These are phyloP conservation scores for Arizona elegans DNA, from an alignment of 2,113 vertebrate species.

Conservation along the genomic window DNA sequence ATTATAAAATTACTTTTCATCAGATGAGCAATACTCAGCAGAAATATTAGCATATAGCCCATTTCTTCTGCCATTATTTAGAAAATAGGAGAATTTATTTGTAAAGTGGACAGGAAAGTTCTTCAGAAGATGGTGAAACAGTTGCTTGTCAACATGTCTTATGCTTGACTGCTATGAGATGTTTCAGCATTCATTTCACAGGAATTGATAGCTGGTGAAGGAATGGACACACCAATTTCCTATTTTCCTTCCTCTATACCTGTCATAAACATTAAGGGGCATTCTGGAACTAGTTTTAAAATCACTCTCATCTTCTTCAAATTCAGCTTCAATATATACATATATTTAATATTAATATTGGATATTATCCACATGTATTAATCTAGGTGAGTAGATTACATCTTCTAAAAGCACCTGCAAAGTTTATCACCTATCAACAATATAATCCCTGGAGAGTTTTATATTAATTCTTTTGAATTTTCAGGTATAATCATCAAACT, in stretches of 20 bases:
- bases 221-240: background rate
- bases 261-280: background rate
- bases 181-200: background rate
- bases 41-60: conserved; percentile 32
- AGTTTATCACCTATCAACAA: background rate
- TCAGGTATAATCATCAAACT: background rate
- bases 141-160: conserved; percentile 25
- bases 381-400: background rate
- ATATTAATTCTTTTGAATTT: background rate
- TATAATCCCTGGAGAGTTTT: background rate
- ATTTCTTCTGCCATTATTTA: conserved; percentile 27
- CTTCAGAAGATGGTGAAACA: conserved; percentile 38
- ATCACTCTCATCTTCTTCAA: background rate
- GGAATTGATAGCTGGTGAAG: background rate
- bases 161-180: background rate
- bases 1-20: conserved; percentile 55
- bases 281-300: background rate
- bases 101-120: conserved; percentile 9
- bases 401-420: background rate
- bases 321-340: background rate
- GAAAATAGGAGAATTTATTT: conserved; percentile 29
- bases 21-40: conserved; percentile 42
- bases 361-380: background rate
- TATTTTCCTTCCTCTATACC: background rate
- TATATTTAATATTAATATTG: background rate